phyloP scores from a whole-genome alignment of 2,888 invertebrate species.

The Stenolophus ochropezus region DNA sequence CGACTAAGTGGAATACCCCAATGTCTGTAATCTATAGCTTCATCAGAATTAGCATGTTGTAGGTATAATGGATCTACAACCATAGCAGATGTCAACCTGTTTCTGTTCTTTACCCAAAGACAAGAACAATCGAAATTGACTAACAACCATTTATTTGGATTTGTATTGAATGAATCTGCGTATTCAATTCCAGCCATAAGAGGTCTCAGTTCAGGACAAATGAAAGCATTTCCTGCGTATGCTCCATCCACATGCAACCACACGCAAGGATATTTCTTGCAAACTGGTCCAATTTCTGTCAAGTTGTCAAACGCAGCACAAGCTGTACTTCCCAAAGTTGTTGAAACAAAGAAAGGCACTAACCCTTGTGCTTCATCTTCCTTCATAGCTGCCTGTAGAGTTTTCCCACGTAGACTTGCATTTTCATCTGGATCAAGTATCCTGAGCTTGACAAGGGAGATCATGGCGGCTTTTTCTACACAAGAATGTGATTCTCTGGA shows the following conservation, averaged over 20 bases:
- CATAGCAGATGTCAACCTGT: conserved; percentile 87
- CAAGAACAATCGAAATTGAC: conserved; percentile 91
- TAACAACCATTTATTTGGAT: conserved; percentile 91
- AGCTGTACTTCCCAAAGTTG: conserved; percentile 89
- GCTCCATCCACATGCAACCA: conserved; percentile 94
- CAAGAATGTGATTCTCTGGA: conserved; percentile 85
- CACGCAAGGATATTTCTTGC: conserved; percentile 77
- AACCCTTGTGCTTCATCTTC: conserved; percentile 85
- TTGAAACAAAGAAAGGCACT: conserved; percentile 88
- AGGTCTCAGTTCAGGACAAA: conserved; percentile 87
- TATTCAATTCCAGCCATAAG: conserved; percentile 81
- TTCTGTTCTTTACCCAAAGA: conserved; percentile 87
- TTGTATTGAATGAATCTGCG: conserved; percentile 90
- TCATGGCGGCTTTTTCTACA: conserved; percentile 87
- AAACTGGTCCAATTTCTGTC: conserved; percentile 84
- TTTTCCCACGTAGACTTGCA: conserved; percentile 79
- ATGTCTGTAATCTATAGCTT: conserved; percentile 84
- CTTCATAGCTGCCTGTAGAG: conserved; percentile 78
- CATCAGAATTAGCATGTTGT: conserved; percentile 85
- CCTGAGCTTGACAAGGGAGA: conserved; percentile 82
- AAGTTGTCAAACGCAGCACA: conserved; percentile 90
- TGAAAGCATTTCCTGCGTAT: conserved; percentile 90
- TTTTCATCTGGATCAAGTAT: conserved; percentile 83
- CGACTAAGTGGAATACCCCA: conserved; percentile 92
- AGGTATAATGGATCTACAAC: conserved; percentile 91